Percentiles rank a stretch among this genome's conserved stretches.
These are phyloP conservation scores for Halocaridina rubra DNA, from an alignment of 2,888 invertebrate genomes.

Conservation along the genomic window DNA sequence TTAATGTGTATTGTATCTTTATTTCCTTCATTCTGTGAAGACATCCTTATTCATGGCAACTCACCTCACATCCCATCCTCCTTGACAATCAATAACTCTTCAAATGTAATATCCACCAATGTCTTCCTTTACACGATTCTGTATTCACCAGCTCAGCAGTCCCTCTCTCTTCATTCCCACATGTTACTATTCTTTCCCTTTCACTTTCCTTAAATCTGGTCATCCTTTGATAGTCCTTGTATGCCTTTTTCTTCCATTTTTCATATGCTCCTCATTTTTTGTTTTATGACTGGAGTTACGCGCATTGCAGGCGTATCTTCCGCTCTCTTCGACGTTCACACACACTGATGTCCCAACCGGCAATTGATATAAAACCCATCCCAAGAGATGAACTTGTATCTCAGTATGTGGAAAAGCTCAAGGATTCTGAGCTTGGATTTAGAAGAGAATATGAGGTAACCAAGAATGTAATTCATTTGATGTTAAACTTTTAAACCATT, in stretches of 20 bases:
- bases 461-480: too few relatives aligned
- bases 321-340: slow-evolving; percentile 78
- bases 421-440: slow-evolving; percentile 90
- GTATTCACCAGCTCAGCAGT: too few relatives aligned
- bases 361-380: slow-evolving; percentile 86
- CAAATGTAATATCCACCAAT: too few relatives aligned
- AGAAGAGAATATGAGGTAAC: slow-evolving; percentile 91
- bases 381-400: slow-evolving; percentile 79
- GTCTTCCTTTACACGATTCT: too few relatives aligned
- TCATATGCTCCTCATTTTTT: background rate
- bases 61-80: too few relatives aligned
- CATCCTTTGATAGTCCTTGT: background rate
- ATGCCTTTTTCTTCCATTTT: background rate
- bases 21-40: too few relatives aligned
- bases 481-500: too few relatives aligned
- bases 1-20: too few relatives aligned
- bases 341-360: slow-evolving; percentile 75
- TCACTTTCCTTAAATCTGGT: background rate
- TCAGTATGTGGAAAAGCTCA: slow-evolving; percentile 84
- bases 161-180: too few relatives aligned
- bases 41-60: too few relatives aligned
- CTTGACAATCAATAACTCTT: too few relatives aligned
- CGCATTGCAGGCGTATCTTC: slow-evolving; percentile 72
- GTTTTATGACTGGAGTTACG: background rate
- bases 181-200: background rate